Evolutionary conservation across 2,888 invertebrate species (phyloP).

Genomic region (Diplolepis rosae): DNA sequence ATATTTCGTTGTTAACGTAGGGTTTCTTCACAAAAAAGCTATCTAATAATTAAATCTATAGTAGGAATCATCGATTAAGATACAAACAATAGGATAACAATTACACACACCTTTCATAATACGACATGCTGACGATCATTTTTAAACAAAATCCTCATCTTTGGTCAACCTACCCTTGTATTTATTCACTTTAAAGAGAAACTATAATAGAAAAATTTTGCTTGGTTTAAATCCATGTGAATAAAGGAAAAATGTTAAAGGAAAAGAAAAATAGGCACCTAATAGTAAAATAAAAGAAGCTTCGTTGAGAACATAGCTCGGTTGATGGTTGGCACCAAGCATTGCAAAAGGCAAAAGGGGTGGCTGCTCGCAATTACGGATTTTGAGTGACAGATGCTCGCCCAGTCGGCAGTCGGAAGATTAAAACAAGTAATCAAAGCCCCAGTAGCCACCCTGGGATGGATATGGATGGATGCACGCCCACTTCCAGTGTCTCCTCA

Average conservation of each 20-base stretch:
- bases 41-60: too few species aligned
- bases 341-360: constrained; percentile 52
- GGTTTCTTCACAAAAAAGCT: too few species aligned
- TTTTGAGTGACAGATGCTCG: constrained; percentile 74
- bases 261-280: constrained; percentile 31
- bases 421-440: constrained; percentile 74
- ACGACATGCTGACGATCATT: too few species aligned
- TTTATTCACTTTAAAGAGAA: too few species aligned
- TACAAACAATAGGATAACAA: too few species aligned
- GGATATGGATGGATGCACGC: constrained; percentile 70
- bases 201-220: too few species aligned
- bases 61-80: too few species aligned
- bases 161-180: too few species aligned
- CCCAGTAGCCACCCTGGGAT: constrained; percentile 65
- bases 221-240: too few species aligned
- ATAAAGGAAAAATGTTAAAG: constrained; percentile 4
- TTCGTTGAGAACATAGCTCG: constrained; percentile 43
- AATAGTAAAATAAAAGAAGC: constrained; percentile 30
- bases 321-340: constrained; percentile 46
- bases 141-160: too few species aligned
- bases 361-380: constrained; percentile 70
- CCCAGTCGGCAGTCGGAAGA: constrained; percentile 72
- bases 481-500: constrained; percentile 48
- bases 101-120: too few species aligned
- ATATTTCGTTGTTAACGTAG: too few species aligned